Base-by-base conservation (phyloP, 2,888 invertebrate genomes). In the Agrypnus murinus region DNA sequence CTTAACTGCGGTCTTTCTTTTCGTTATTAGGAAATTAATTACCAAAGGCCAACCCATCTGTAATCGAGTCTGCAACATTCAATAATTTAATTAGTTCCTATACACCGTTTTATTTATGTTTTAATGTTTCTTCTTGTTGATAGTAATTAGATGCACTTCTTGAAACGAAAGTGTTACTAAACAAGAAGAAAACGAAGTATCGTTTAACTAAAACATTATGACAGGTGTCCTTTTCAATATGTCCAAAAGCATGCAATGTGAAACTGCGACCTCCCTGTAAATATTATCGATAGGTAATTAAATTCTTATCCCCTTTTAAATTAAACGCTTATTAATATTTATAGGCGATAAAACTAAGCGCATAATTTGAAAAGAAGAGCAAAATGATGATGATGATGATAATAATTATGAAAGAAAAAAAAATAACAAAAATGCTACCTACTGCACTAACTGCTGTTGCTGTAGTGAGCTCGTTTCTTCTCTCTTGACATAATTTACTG, bases 301-400 rank as follows among this genome's bases (percentile, higher is more conserved):
- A 53, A 53, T 53, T 53, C 53, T 32, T 53, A 32, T 53, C 53
- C 53, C n/a, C 53, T 32, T 53, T 25, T 17, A 38, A 57, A 57
- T 57, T 36, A 57, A 57, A 57, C 36, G 53, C 57, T 38, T 57
- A 57, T 57, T 57, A 57, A 57, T 57, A 57, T 57, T 57, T 57
- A 57, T 57, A 38, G 19, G n/a, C 38, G 38, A 38, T 38, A 38
- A 53, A 53, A 32, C 32, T 12, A 15, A 53, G 12, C 10, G 12
- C 32, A 32, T 25, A 25, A 14, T n/a, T 14, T 38, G 55, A 36
- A 38, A 57, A 4, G 1, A 8, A 34, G n/a, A n/a, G n/a, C n/a
- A 53, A 53, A 8, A 32, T 31, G 32, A 25, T 25, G 25, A n/a
- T n/a, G n/a, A n/a, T n/a, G n/a, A n/a, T n/a, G n/a, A n/a, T n/a